These are phyloP conservation scores for Idris sp. DNA, from an alignment of 1,140 invertebrate species.

Conservation along the genomic window DNA sequence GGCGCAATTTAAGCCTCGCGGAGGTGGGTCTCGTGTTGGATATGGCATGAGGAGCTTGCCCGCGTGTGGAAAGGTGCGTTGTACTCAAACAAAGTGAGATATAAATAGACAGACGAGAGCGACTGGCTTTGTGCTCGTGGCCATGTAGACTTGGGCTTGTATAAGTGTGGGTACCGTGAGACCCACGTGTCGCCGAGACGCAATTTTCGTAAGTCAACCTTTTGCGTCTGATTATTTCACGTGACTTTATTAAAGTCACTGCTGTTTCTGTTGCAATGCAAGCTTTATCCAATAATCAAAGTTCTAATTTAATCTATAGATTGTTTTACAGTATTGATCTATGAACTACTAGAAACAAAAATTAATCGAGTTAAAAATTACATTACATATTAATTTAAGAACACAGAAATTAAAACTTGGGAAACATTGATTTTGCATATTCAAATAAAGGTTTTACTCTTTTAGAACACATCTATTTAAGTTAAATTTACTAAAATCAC, in stretches of 20 bases:
- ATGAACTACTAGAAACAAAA: no score
- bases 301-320: no score
- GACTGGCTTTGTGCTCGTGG: slow-evolving; percentile 43
- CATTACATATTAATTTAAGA: no score
- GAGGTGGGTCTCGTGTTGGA: slow-evolving; percentile 47
- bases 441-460: no score
- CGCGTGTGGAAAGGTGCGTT: slow-evolving; percentile 76
- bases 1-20: slow-evolving; percentile 35
- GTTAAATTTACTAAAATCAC: no score
- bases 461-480: no score
- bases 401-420: no score
- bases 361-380: no score
- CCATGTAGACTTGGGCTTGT: slow-evolving; percentile 10
- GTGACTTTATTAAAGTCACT: slow-evolving; percentile 22
- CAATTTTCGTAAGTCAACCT: slow-evolving; percentile 44
- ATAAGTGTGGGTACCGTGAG: slow-evolving; percentile 21
- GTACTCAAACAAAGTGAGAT: slow-evolving; percentile 78
- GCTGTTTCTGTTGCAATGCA: slow-evolving; percentile 40
- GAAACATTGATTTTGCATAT: no score
- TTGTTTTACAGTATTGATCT: no score
- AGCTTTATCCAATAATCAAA: no score
- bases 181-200: slow-evolving; percentile 59
- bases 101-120: slow-evolving; percentile 72
- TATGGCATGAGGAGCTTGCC: slow-evolving; percentile 47
- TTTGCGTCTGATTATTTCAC: slow-evolving; percentile 22